A percentile compares a stretch with the other conserved stretches of the same genome.
Evolutionary conservation across 2,113 vertebrate species (phyloP).

Genomic region (Regulus satrapa): DNA sequence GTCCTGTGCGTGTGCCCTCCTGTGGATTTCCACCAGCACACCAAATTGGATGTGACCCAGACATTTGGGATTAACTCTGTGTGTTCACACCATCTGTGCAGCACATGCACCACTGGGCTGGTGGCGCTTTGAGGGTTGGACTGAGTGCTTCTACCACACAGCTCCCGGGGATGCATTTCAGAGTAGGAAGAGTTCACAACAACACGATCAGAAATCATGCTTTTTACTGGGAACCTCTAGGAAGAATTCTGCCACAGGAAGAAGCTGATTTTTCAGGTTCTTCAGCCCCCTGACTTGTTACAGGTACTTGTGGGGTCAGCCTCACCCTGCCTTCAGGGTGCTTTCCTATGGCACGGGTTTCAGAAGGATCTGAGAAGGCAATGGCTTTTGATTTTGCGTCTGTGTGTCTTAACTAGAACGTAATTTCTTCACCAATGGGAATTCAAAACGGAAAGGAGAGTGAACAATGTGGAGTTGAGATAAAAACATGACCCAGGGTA

Average conservation of each 20-base stretch:
- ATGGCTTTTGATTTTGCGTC: background rate
- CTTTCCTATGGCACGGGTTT: background rate
- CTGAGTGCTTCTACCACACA: background rate
- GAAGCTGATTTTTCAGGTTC: background rate
- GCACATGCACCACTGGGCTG: background rate
- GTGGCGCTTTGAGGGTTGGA: background rate
- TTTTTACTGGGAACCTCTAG: background rate
- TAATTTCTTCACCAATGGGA: background rate
- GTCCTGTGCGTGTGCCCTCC: background rate
- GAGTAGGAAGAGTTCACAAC: background rate
- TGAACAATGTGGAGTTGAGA: background rate
- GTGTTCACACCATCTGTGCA: background rate
- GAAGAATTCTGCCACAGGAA: background rate
- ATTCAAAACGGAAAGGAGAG: background rate
- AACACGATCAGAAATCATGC: background rate
- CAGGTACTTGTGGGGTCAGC: background rate
- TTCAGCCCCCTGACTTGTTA: background rate
- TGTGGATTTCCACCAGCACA: background rate
- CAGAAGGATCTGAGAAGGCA: background rate
- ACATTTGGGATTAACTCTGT: background rate
- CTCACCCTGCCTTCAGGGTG: background rate
- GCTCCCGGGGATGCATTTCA: background rate
- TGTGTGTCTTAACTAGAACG: background rate
- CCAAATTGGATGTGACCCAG: background rate
- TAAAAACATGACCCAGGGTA: background rate